Base-by-base conservation (phyloP, 1,140 invertebrate species). In the Macrosteles quadrilineatus region DNA sequence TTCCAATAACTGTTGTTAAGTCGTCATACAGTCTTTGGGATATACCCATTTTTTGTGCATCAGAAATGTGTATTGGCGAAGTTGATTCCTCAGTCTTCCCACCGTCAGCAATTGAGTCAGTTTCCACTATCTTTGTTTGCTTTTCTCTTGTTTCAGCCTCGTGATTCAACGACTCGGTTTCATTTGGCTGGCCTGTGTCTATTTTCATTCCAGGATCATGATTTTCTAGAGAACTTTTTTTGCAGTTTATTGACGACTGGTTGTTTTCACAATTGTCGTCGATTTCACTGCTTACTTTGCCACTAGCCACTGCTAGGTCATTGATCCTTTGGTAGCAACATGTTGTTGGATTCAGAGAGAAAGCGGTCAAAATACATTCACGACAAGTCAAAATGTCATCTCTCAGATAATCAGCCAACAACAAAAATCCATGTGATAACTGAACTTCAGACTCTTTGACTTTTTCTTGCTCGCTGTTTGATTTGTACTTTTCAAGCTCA, bases 401-500 rank as follows among this genome's bases (percentile, higher is more conserved):
- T 27, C 80, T 73, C 21, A 74, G 36, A 29, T 87, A 80, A 69
- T 86, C 84, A 1, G 85, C 85, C 50, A 89, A 76, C 69, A 84
- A 82, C 23, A 86, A 78, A 74, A 88, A 88, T 62, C 85, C 85
- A 59, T 77, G 76, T 63, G 87, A 84, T 66, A 89, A 75, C 57
- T 82, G 80, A 53, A 83, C 81, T 36, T 84, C 85, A 1, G 81
- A 83, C 72, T 84, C 83, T 23, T 79, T 77, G 21, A 83, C 81
- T 74, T 84, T 84, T 23, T 83, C 83, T 45, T 81, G 80, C 67
- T 87, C 81, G 2, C 77, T 78, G 23, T 85, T 84, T 0, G 81
- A 77, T 78, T 91, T 91, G 40, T 87, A 85, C 70, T 83, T 85
- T 76, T 92, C 89, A 73, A 92, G 76, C 75, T 89, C 87, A 74